Evolutionary conservation across 2,113 vertebrate genomes (phyloP).

Genomic region (Seriola aureovittata): DNA sequence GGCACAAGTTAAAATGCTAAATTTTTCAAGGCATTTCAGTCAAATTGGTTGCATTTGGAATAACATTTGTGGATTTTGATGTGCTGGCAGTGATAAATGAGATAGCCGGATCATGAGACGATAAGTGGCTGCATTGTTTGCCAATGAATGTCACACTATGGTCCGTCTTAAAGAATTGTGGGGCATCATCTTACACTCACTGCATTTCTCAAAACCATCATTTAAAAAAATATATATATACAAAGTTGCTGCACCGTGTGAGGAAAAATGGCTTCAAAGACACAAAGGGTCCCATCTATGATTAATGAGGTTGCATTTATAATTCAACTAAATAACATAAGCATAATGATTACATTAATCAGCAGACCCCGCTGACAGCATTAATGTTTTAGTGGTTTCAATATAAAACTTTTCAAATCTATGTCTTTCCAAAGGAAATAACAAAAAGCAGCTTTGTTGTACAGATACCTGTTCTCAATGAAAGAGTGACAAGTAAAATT

Average conservation of each 20-base stretch:
- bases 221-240: slow-evolving; percentile 12
- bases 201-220: neutral
- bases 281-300: slow-evolving; percentile 60
- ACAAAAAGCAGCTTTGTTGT: slow-evolving; percentile 54
- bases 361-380: slow-evolving; percentile 67
- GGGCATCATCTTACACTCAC: neutral
- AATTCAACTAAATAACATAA: slow-evolving; percentile 78
- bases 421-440: slow-evolving; percentile 47
- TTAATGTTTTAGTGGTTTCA: slow-evolving; percentile 65
- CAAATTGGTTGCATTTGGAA: slow-evolving; percentile 28
- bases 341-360: slow-evolving; percentile 80
- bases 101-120: slow-evolving; percentile 22
- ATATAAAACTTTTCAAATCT: slow-evolving; percentile 39
- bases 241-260: slow-evolving; percentile 43
- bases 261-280: slow-evolving; percentile 47
- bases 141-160: neutral
- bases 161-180: neutral
- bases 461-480: slow-evolving; percentile 65
- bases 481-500: slow-evolving; percentile 57
- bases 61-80: slow-evolving; percentile 40
- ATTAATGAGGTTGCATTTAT: slow-evolving; percentile 79
- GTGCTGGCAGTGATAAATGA: slow-evolving; percentile 25
- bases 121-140: slow-evolving; percentile 10
- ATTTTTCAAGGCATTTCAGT: slow-evolving; percentile 34
- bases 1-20: slow-evolving; percentile 52